Base-by-base conservation (phyloP, 2,888 invertebrate genomes). In the Drosophila buzzatii region DNA sequence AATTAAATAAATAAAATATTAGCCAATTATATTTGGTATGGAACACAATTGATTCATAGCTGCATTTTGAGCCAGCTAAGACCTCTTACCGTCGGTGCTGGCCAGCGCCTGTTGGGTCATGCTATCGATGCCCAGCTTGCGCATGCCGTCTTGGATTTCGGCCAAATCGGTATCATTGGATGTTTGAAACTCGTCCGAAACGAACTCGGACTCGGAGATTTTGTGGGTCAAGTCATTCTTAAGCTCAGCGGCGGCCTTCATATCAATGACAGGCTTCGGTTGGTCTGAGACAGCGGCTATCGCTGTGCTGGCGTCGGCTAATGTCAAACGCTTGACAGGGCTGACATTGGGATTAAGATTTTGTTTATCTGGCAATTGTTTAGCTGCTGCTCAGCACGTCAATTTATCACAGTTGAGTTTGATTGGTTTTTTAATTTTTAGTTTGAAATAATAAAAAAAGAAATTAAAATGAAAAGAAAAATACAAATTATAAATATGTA, bases 71-170 rank as follows among this genome's bases (percentile, higher is more conserved):
- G 67, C 63, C 66, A 62, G 37, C 68, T 76, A 70, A 60, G 49
- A 81, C 68, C 62, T 91, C 91, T 93, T 93, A 93, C 92, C 94
- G 94, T 94, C 92, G 56, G 73, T 82, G 76, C 76, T 94, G 74
- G 70, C 70, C 16, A 93, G 85, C 89, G 93, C 93, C 76, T 94
- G 92, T 85, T 93, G 92, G 73, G 92, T 93, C 90, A 94, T 92
- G 63, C 95, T 94, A 88, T 94, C 94, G 91, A 95, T 94, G 81
- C 95, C 95, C 79, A 97, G 94, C 92, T 95, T 95, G 93, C 95
- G 92, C 95, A 97, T 96, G 89, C 96, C 96, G 91, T 96, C 95
- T 90, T 95, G 95, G 73, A 96, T 96, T 93, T 96, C 96, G 90
- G 95, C 95, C 91, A 96, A 93, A 91, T 96, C 96, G 87, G 94